A percentile compares a stretch with the other conserved stretches of the same genome.
These are phyloP conservation scores for Sebastes vulpes DNA, from an alignment of 2,797 vertebrate genomes.

Conservation along the genomic window DNA sequence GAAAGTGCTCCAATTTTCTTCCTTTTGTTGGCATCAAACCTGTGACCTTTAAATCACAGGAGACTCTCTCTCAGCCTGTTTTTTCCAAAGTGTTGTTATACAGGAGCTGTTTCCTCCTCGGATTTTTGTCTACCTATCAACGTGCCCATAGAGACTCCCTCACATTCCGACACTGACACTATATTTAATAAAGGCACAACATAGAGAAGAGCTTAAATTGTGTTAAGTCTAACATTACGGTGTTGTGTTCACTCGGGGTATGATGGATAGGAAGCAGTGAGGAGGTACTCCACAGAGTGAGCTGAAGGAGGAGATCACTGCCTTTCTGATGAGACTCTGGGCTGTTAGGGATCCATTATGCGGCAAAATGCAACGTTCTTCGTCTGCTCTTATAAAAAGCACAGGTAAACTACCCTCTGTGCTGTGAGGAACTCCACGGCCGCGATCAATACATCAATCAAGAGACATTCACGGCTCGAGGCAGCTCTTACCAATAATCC, in stretches of 20 bases:
- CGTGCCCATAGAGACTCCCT: slow-evolving; percentile 33
- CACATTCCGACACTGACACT: slow-evolving; percentile 13
- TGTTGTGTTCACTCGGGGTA: slow-evolving; percentile 43
- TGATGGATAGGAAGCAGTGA: slow-evolving; percentile 62
- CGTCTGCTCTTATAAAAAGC: slow-evolving; percentile 33
- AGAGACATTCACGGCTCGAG: slow-evolving; percentile 27
- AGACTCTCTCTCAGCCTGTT: slow-evolving; percentile 46
- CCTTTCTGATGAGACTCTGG: slow-evolving; percentile 41
- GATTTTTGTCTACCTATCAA: slow-evolving; percentile 60
- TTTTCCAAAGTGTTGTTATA: slow-evolving; percentile 54
- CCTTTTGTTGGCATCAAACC: slow-evolving; percentile 59
- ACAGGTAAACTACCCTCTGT: slow-evolving; percentile 39
- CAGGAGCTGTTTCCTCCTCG: slow-evolving; percentile 40
- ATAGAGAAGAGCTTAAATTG: slow-evolving; percentile 60
- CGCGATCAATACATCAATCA: slow-evolving; percentile 62
- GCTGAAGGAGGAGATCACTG: slow-evolving; percentile 36
- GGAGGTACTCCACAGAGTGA: slow-evolving; percentile 39
- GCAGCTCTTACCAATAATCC: slow-evolving; percentile 32
- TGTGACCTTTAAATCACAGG: slow-evolving; percentile 70
- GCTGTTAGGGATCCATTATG: slow-evolving; percentile 43
- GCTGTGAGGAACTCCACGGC: slow-evolving; percentile 22
- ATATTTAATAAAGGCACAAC: slow-evolving; percentile 68
- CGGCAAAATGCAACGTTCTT: slow-evolving; percentile 34
- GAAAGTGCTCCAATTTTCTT: slow-evolving; percentile 56
- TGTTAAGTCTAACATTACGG: slow-evolving; percentile 54